Percentiles rank a stretch among this genome's conserved stretches.
Conservation (phyloP, 37 sponge, comb jelly and placozoan genomes). For the Axinella damicornis region DNA sequence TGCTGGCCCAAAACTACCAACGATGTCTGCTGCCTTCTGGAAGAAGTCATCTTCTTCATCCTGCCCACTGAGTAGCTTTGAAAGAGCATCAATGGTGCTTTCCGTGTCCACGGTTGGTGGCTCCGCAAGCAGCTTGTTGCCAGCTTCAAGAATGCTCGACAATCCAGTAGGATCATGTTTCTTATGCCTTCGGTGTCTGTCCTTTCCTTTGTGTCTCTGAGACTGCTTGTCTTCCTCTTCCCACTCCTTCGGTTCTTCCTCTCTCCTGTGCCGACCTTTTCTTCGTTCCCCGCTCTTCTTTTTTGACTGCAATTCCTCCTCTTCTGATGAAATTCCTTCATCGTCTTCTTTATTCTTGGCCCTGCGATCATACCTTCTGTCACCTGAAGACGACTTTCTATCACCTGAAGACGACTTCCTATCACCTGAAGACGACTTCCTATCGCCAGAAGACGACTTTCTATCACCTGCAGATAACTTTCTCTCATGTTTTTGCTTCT, state of each 20-base stretch:
- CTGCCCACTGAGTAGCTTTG: constrained; percentile 37
- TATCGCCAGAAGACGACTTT: too few relatives aligned
- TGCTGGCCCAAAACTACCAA: background rate
- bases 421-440: background rate
- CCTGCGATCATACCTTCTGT: constrained; percentile 13
- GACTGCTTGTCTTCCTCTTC: background rate
- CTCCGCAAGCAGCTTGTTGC: constrained; percentile 20
- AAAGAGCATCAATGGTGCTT: constrained; percentile 50
- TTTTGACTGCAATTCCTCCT: too few relatives aligned
- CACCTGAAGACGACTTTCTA: background rate
- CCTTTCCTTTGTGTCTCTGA: background rate
- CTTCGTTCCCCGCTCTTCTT: background rate
- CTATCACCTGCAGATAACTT: background rate
- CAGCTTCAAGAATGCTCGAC: constrained; percentile 25
- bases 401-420: too few relatives aligned
- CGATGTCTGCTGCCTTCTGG: constrained; percentile 12
- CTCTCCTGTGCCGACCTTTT: background rate
- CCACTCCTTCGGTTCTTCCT: too few relatives aligned
- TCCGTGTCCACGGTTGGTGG: background rate
- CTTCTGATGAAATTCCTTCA: background rate
- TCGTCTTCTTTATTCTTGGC: background rate
- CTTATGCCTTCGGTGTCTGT: background rate
- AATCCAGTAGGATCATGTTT: constrained; percentile 17
- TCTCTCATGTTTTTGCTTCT: constrained; percentile 10
- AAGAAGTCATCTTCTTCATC: constrained; percentile 11